A percentile compares a stretch with the other conserved stretches of the same genome.
Conservation (phyloP, 2,888 invertebrate species). For the Leptopterna dolabrata region DNA sequence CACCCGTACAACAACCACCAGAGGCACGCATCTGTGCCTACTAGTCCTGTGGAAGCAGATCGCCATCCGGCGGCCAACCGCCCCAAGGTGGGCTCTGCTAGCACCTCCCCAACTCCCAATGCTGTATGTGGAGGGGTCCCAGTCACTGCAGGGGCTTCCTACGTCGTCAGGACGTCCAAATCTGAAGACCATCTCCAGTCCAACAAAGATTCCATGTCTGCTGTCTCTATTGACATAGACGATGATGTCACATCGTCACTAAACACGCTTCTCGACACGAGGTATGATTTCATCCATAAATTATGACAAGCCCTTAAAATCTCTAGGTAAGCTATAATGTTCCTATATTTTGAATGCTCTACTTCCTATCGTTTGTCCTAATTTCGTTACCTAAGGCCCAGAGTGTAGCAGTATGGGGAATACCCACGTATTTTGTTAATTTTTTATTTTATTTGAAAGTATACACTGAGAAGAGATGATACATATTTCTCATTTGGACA, state of each 20-base stretch:
- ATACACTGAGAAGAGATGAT: no score
- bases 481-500: no score
- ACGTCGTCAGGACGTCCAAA: conserved; percentile 76
- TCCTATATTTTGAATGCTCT: no score
- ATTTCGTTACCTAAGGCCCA: no score
- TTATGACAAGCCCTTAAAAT: no score
- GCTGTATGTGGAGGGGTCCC: conserved; percentile 9
- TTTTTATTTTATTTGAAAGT: no score
- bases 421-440: no score
- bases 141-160: conserved; percentile 63
- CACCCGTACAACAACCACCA: conserved; percentile 70
- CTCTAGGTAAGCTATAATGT: no score
- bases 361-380: no score
- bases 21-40: conserved; percentile 75
- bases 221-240: conserved; percentile 91
- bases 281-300: conserved; percentile 66
- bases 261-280: conserved; percentile 87
- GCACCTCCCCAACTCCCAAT: conserved; percentile 53
- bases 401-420: no score
- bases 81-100: conserved; percentile 42
- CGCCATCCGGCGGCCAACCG: conserved; percentile 60
- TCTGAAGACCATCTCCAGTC: conserved; percentile 90
- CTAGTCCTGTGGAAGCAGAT: conserved; percentile 76
- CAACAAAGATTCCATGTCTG: conserved; percentile 72
- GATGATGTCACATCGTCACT: conserved; percentile 94